phyloP scores from a whole-genome alignment of 2,797 vertebrate genomes.

The Vireo griseus region DNA sequence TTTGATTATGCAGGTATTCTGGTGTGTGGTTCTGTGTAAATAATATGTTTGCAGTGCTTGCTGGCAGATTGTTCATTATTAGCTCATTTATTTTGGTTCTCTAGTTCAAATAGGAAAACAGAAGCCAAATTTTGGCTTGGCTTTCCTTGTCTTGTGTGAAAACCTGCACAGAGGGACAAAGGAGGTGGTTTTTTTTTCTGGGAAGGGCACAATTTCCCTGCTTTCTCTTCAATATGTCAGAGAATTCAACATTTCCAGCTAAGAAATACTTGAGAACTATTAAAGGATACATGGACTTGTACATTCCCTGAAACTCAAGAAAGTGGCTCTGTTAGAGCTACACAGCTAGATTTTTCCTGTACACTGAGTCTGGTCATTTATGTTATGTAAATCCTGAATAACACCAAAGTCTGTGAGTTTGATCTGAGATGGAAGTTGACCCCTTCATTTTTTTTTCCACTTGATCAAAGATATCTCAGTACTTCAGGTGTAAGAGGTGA shows the following conservation, averaged over 20 bases:
- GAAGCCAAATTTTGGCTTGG: background rate
- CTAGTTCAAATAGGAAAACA: conserved; percentile 26
- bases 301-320: background rate
- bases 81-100: conserved; percentile 53
- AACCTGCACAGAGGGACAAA: background rate
- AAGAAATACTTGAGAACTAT: background rate
- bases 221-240: background rate
- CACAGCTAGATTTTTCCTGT: background rate
- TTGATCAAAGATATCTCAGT: background rate
- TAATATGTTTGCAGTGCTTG: background rate
- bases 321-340: background rate
- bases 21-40: background rate
- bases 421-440: background rate
- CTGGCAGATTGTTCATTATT: conserved; percentile 36
- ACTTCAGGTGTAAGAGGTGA: accelerated
- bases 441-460: background rate
- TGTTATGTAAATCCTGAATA: background rate
- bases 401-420: background rate
- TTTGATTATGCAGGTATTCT: conserved; percentile 32
- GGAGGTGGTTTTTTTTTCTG: background rate
- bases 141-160: background rate
- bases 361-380: background rate
- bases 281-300: background rate
- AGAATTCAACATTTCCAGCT: background rate
- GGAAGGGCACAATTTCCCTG: background rate